phyloP scores from a whole-genome alignment of 64 coral and sea anemone genomes.

The Montipora sp. region DNA sequence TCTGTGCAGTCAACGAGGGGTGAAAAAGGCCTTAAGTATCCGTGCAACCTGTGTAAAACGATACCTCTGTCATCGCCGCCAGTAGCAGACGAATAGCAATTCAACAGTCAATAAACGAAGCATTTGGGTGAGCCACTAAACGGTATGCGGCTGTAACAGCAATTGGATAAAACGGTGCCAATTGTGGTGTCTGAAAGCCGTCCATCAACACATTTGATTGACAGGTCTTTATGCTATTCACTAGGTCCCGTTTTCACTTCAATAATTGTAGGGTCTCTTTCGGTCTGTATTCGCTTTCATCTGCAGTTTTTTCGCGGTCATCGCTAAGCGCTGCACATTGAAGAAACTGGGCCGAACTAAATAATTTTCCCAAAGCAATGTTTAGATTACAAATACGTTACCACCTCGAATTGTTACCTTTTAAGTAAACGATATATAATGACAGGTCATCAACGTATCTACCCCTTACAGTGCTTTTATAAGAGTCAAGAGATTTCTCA shows the following conservation, averaged over 20 bases:
- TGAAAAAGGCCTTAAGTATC: conserved; percentile 29
- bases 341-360: too few species aligned
- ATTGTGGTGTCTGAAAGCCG: conserved; percentile 19
- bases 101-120: background rate
- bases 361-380: conserved; percentile 25
- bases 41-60: background rate
- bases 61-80: conserved; percentile 6
- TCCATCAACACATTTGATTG: conserved; percentile 18
- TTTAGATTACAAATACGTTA: background rate
- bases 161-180: background rate
- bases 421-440: conserved; percentile 21
- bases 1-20: background rate
- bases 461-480: background rate
- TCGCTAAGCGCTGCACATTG: background rate
- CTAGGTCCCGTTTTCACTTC: background rate
- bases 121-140: conserved; percentile 8
- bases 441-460: conserved; percentile 5
- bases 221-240: background rate
- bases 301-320: too few species aligned
- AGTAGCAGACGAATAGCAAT: background rate
- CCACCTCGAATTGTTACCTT: background rate
- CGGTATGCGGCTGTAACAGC: background rate
- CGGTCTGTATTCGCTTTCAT: background rate
- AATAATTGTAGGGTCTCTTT: background rate
- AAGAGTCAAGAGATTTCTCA: conserved; percentile 5